Conservation (phyloP, 2,888 invertebrate genomes). For the Cheilosia vulpina region DNA sequence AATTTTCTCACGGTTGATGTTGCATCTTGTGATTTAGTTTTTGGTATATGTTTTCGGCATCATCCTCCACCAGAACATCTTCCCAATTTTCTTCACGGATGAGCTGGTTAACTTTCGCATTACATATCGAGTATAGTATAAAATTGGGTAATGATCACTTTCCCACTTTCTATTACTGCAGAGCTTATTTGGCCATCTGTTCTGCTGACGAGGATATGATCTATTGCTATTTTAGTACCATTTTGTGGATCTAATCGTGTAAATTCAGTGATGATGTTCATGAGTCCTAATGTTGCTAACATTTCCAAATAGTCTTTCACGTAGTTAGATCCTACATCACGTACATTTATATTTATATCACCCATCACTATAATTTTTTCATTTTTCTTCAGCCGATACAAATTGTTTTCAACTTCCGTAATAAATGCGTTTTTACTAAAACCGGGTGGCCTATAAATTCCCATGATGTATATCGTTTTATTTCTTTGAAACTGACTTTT, state of each 20-base stretch:
- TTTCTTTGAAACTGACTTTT: background rate
- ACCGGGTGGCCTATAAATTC: slow-evolving; percentile 23
- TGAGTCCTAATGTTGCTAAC: slow-evolving; percentile 4
- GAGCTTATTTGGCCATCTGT: slow-evolving; percentile 4
- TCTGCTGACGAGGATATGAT: slow-evolving; percentile 22
- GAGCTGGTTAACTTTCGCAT: slow-evolving; percentile 5
- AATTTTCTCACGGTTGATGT: background rate
- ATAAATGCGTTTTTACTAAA: slow-evolving; percentile 5
- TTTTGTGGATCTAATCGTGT: slow-evolving; percentile 13
- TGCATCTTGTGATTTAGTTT: background rate
- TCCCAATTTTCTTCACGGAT: slow-evolving; percentile 25
- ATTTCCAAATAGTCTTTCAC: slow-evolving; percentile 20
- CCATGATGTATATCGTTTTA: background rate
- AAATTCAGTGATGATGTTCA: slow-evolving; percentile 26
- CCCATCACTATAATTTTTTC: slow-evolving; percentile 7
- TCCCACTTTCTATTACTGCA: slow-evolving; percentile 17
- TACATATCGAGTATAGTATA: slow-evolving; percentile 14
- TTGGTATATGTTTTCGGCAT: background rate
- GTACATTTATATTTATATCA: slow-evolving; percentile 17
- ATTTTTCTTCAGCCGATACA: background rate
- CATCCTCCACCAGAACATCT: background rate
- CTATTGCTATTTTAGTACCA: slow-evolving; percentile 9
- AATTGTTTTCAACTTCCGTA: slow-evolving; percentile 1
- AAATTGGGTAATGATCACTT: slow-evolving; percentile 15
- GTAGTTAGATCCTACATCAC: background rate